Evolutionary conservation across 2,888 invertebrate genomes (phyloP).

Genomic region (Temnothorax rugatulus): DNA sequence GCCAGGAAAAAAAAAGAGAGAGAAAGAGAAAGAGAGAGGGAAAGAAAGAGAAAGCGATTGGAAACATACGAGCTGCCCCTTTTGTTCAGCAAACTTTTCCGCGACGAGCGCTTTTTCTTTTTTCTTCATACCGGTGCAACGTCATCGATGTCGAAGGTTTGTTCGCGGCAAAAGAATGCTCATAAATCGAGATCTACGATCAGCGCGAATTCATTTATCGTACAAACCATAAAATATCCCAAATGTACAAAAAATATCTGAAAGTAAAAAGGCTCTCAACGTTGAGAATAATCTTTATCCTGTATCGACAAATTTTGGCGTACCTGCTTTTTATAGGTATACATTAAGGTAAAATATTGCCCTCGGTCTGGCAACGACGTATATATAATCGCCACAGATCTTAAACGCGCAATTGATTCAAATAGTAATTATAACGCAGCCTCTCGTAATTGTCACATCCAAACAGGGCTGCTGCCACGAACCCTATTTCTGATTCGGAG

Average conservation of each 20-base stretch:
- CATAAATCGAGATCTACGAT: not conserved
- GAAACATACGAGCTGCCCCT: slow-evolving; percentile 22
- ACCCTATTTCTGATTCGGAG: slow-evolving; percentile 44
- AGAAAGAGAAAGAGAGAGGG: not conserved
- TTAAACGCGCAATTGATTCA: slow-evolving; percentile 14
- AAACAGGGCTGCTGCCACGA: not conserved
- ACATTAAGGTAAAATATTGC: not conserved
- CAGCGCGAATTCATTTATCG: not conserved
- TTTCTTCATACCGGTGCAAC: not conserved
- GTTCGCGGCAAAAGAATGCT: slow-evolving; percentile 16
- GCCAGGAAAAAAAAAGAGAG: not conserved
- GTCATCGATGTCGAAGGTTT: slow-evolving; percentile 15
- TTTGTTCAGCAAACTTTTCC: slow-evolving; percentile 52
- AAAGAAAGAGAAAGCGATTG: not conserved
- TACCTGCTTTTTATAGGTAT: too few species aligned
- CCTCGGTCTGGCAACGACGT: not conserved
- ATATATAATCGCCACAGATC: not conserved
- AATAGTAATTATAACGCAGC: slow-evolving; percentile 26
- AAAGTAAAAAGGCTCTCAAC: not conserved
- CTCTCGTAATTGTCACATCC: slow-evolving; percentile 30
- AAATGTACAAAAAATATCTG: not conserved
- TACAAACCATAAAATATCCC: not conserved
- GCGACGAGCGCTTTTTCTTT: slow-evolving; percentile 24
- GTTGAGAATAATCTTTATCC: not conserved
- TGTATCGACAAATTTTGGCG: not conserved